phyloP scores from a whole-genome alignment of 2,797 vertebrate genomes.

The Acestrorhynchus altus region DNA sequence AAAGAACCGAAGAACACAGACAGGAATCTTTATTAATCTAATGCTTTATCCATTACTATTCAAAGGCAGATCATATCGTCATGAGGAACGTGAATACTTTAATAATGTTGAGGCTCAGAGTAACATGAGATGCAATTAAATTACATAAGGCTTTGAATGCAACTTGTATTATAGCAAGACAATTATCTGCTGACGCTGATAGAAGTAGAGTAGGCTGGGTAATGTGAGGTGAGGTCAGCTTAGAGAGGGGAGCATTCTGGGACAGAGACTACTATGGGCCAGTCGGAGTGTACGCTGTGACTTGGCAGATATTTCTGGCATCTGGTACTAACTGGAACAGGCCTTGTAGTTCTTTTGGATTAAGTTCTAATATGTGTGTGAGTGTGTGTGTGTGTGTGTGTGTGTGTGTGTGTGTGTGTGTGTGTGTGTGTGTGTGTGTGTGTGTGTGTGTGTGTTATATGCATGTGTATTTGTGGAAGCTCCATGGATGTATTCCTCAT shows the following conservation, averaged over 20 bases:
- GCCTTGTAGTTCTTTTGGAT: slow-evolving; percentile 61
- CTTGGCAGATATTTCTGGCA: slow-evolving; percentile 38
- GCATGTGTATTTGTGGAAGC: background rate
- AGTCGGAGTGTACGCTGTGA: slow-evolving; percentile 58
- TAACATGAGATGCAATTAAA: slow-evolving; percentile 19
- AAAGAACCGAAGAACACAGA: background rate
- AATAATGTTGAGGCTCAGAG: background rate
- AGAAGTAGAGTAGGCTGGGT: slow-evolving; percentile 25
- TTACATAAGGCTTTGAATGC: background rate
- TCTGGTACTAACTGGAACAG: slow-evolving; percentile 50
- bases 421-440: background rate
- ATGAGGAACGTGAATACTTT: background rate
- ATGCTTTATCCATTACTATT: background rate
- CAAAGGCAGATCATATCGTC: background rate
- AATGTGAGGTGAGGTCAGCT: slow-evolving; percentile 55
- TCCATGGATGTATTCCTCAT: background rate
- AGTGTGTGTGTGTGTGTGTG: too few species aligned
- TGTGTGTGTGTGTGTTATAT: too few species aligned
- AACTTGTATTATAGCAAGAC: slow-evolving; percentile 16
- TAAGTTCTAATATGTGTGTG: slow-evolving; percentile 54
- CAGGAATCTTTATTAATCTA: too few species aligned
- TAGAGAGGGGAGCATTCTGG: slow-evolving; percentile 43
- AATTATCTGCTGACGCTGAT: slow-evolving; percentile 15
- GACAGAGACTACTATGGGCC: slow-evolving; percentile 54
- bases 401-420: background rate